Evolutionary conservation across 2,888 invertebrate species (phyloP), one percentile per base, ranked within the genome.

Genomic region (Phymatocera aterrima): DNA sequence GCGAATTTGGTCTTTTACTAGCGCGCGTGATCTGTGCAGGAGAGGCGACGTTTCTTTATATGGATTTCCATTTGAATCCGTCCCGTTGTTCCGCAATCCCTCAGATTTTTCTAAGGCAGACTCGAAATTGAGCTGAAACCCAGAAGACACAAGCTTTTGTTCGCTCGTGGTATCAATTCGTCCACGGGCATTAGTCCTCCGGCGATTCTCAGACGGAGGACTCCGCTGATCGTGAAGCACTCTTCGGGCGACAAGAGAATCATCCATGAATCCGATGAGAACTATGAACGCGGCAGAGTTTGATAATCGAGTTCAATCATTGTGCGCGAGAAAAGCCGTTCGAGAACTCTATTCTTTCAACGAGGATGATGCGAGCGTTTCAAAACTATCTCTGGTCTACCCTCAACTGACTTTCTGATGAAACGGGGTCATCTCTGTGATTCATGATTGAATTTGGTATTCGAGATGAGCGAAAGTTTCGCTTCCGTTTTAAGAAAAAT

Each of bases 51-150:
- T 24, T 21, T 37, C 37, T 64, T 34, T 64, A 0, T 37, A 37
- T 18, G 8, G 37, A 34, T 64, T 37, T 64, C 18, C 6, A 64
- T 34, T 64, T 64, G n/a, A 64, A 37, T 37, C 61, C 24, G 18
- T 15, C 37, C 34, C 18, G 37, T 10, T 34, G 0, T 64, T 2
- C 61, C 5, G 34, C 3, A 64, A 37, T 64, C 37, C 37, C 5
- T 34, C 21, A 2, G 2, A 3, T 64, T 34, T 37, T 37, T 34
- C 1, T 10, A 21, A 64, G 24, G 15, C 34, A 51, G 77, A 77
- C 80, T 80, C 81, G 81, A 84, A 84, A 85, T 85, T 83, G 82
- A 84, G 80, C 81, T 68, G 83, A 83, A 83, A 85, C 84, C 83
- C 83, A 80, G 78, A 60, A 83, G 83, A 83, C 83, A 83, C 83